Base-by-base conservation (phyloP, 2,888 invertebrate genomes). In the Vesta saturnalis region DNA sequence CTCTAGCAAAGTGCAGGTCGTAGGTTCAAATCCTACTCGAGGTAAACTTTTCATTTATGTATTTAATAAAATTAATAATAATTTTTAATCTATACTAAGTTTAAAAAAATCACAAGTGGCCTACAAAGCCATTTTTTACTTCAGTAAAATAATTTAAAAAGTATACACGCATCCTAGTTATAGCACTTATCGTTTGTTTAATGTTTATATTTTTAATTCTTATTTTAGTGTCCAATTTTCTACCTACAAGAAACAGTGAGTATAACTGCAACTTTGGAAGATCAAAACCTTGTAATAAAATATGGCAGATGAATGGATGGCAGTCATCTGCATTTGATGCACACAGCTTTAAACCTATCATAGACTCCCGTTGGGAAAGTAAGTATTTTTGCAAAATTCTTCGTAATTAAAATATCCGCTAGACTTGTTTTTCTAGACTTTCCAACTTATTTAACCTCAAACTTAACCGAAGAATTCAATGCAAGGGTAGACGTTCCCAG, bases 321-420 rank as follows among this genome's bases (percentile, higher is more conserved):
- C 63, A 74, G 60, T 75, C 79, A 47, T 79, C 81, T 16, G 75
- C 72, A 10, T 76, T 70, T 35, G 78, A 79, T 23, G 71, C 74
- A 12, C 78, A 71, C 67, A 79, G 77, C 23, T 76, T 76, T 59
- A 76, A 79, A 60, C 74, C 79, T 59, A 76, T 81, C 52, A 73
- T 76, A 12, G 83, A 83, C 58, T 71, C 72, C 8, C 70, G 83
- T 70, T 82, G 82, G 82, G 81, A 82, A 78, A 80, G 82, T 82
- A 74, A 72, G 63, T 63, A 57, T 14, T 12, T 21, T 21, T 8
- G 5, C 10, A 1, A 18, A 54, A 19, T 15, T 52, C 5, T n/a
- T n/a, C n/a, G n/a, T n/a, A n/a, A n/a, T n/a, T n/a, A 16, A 23
- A 5, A 22, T 60, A 14, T n/a, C n/a, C n/a, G n/a, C n/a, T n/a